These are phyloP conservation scores for Holcopasites calliopsidis DNA, from an alignment of 1,140 invertebrate species.

Conservation along the genomic window DNA sequence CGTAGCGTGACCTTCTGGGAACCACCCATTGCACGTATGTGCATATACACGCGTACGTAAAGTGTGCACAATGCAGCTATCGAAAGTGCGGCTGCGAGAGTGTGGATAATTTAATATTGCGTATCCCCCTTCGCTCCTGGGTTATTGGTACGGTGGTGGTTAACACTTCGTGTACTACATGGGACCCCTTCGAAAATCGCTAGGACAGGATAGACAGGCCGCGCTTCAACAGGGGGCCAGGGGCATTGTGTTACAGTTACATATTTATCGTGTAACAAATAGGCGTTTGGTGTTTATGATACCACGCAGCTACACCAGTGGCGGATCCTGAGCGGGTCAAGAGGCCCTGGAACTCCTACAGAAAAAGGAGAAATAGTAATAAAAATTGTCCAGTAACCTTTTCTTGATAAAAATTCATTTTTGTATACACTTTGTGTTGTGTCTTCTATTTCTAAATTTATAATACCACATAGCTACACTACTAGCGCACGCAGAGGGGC, in stretches of 20 bases:
- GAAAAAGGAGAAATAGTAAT: too few species aligned
- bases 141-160: slow-evolving; percentile 50
- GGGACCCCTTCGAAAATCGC: slow-evolving; percentile 21
- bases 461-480: too few species aligned
- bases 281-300: slow-evolving; percentile 78
- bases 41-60: neutral
- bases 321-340: too few species aligned
- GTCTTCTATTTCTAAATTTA: too few species aligned
- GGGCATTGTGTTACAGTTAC: slow-evolving; percentile 77
- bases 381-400: too few species aligned
- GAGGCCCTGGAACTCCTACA: too few species aligned
- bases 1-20: slow-evolving; percentile 22
- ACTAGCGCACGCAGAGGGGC: too few species aligned
- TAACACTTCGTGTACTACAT: slow-evolving; percentile 7
- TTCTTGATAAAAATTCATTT: too few species aligned
- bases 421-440: too few species aligned
- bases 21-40: neutral
- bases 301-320: slow-evolving; percentile 69
- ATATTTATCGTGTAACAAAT: slow-evolving; percentile 80
- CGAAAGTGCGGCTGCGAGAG: slow-evolving; percentile 7
- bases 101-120: slow-evolving; percentile 74
- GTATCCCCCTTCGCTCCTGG: slow-evolving; percentile 56
- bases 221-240: slow-evolving; percentile 18
- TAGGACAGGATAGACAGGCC: slow-evolving; percentile 12
- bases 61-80: neutral